Evolutionary conservation across 2,888 invertebrate species (phyloP).

Genomic region (Laothoe populi): DNA sequence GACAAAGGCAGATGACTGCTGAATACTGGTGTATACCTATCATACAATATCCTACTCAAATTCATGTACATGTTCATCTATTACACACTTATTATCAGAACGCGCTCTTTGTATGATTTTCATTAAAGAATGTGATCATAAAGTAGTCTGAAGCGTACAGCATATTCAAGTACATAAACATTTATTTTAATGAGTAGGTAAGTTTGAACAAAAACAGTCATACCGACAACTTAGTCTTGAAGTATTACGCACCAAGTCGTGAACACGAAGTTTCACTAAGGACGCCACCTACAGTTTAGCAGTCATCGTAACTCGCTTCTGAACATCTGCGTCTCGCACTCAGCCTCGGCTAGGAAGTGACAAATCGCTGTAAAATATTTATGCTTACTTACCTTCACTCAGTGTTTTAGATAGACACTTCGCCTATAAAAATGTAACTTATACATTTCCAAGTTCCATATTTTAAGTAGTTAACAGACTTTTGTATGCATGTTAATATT

Average conservation of each 20-base stretch:
- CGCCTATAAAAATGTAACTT: background rate
- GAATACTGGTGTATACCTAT: too few relatives aligned
- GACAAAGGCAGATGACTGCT: too few relatives aligned
- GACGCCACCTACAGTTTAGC: conserved; percentile 43
- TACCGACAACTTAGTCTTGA: conserved; percentile 42
- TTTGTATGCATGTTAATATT: too few relatives aligned
- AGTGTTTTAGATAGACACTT: conserved; percentile 4
- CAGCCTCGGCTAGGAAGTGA: conserved; percentile 31
- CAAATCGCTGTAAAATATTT: conserved; percentile 40
- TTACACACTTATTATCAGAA: too few relatives aligned
- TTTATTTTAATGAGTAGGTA: conserved; percentile 13
- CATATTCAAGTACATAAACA: conserved; percentile 6
- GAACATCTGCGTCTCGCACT: conserved; percentile 55
- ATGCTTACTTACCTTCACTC: conserved; percentile 32
- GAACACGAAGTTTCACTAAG: conserved; percentile 50
- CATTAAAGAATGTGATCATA: too few relatives aligned
- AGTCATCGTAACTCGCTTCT: conserved; percentile 61
- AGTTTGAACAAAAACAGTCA: conserved; percentile 42
- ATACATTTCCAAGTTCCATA: too few relatives aligned
- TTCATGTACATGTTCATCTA: too few relatives aligned
- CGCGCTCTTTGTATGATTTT: too few relatives aligned
- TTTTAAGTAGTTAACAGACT: too few relatives aligned
- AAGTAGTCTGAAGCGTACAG: background rate
- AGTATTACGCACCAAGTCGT: conserved; percentile 32
- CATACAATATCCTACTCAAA: too few relatives aligned